Evolutionary conservation across 2,113 vertebrate genomes (phyloP).

Genomic region (Cichladusa arquata): DNA sequence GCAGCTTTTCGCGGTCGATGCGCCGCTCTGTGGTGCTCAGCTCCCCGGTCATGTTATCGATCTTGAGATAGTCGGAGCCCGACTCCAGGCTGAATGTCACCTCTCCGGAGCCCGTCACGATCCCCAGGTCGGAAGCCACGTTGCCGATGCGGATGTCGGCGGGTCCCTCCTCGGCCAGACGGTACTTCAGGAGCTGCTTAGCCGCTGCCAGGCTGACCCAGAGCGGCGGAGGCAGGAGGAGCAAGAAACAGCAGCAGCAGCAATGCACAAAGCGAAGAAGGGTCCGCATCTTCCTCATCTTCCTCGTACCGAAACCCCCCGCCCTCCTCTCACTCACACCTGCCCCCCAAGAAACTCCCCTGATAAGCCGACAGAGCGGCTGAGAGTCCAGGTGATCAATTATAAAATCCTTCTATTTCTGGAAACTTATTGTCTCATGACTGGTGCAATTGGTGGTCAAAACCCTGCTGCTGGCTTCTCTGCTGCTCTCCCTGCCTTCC

Average conservation of each 20-base stretch:
- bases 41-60: conserved; percentile 98
- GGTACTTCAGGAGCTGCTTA: conserved; percentile 94
- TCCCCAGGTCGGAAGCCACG: conserved; percentile 92
- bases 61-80: conserved; percentile 96
- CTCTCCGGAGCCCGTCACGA: conserved; percentile 90
- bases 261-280: conserved; percentile 64
- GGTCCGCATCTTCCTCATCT: conserved; percentile 75
- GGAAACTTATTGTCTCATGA: conserved; percentile 75
- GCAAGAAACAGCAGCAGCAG: conserved; percentile 77
- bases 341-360: conserved; percentile 5
- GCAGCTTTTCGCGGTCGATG: conserved; percentile 96
- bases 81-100: conserved; percentile 98
- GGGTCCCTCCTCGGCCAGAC: conserved; percentile 92
- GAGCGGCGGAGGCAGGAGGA: conserved; percentile 80
- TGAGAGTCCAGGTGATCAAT: background rate
- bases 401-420: conserved; percentile 48
- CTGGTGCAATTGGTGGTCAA: conserved; percentile 63
- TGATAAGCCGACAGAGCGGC: background rate
- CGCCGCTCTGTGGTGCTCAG: conserved; percentile 94
- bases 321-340: background rate
- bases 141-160: conserved; percentile 94
- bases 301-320: background rate
- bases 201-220: conserved; percentile 87
- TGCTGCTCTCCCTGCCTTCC: conserved; percentile 37
- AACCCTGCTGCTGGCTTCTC: conserved; percentile 5